Evolutionary conservation across 2,888 invertebrate species (phyloP).

Genomic region (Epinotia demarniana): DNA sequence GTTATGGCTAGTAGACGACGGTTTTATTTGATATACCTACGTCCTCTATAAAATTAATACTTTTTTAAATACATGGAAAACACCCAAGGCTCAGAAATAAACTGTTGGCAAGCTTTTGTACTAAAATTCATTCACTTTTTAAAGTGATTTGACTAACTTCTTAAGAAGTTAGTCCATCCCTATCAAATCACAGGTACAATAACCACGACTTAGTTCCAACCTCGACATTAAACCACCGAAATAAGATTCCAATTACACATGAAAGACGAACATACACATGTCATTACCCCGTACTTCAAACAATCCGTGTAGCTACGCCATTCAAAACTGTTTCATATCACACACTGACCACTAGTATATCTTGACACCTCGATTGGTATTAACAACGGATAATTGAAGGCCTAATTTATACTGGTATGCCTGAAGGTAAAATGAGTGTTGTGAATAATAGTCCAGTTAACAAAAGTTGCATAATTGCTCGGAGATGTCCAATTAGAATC

Average conservation of each 20-base stretch:
- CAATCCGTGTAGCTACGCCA: neutral
- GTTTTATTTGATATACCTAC: no score
- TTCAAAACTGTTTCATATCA: no score
- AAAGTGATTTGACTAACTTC: neutral
- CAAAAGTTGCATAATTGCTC: constrained; percentile 23
- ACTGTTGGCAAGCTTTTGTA: neutral
- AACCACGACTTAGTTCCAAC: neutral
- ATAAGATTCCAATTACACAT: neutral
- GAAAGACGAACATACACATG: neutral
- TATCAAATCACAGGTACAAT: neutral
- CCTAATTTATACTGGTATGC: no score
- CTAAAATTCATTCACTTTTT: neutral
- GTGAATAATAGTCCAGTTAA: constrained; percentile 3
- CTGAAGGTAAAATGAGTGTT: no score
- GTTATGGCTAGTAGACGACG: no score
- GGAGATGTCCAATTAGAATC: constrained; percentile 24
- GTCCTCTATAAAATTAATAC: neutral
- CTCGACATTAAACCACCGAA: neutral
- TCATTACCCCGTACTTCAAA: neutral
- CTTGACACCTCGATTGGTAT: no score
- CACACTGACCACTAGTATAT: no score
- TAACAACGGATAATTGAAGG: no score
- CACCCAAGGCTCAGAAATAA: no score
- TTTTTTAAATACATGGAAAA: neutral
- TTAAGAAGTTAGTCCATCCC: neutral